Conservation (phyloP, 2,113 vertebrate species). For the Toxostoma redivivum region DNA sequence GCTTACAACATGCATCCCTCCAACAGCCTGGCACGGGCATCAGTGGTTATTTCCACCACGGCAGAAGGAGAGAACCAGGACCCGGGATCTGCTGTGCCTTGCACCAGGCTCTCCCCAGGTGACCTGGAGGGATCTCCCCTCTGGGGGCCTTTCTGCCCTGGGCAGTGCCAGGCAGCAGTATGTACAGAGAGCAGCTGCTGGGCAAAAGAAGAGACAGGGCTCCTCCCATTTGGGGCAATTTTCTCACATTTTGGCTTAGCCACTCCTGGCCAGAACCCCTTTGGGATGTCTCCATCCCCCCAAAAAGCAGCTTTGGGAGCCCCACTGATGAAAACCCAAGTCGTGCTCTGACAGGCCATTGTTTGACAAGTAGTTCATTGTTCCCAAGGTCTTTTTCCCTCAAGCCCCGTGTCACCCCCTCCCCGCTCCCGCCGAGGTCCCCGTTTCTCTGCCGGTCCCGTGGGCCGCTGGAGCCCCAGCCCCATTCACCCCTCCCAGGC, state of each 20-base stretch:
- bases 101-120: neutral
- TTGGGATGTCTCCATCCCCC: neutral
- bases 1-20: neutral
- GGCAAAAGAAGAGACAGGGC: too few relatives aligned
- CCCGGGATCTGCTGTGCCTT: neutral
- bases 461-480: accelerated
- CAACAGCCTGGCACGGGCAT: neutral
- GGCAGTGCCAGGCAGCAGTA: accelerated
- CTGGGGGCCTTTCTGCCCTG: neutral
- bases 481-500: neutral
- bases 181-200: neutral
- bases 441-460: neutral
- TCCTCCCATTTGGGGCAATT: neutral
- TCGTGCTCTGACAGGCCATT: accelerated
- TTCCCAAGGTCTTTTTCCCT: neutral
- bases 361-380: too few relatives aligned
- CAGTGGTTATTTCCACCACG: neutral
- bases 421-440: accelerated
- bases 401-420: neutral
- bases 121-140: neutral
- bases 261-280: too few relatives aligned
- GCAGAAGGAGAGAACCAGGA: neutral
- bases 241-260: accelerated
- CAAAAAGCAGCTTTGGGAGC: neutral
- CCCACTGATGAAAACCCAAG: accelerated